Evolutionary conservation across 2,888 invertebrate genomes (phyloP).

Genomic region (Drosophila kanekoi): DNA sequence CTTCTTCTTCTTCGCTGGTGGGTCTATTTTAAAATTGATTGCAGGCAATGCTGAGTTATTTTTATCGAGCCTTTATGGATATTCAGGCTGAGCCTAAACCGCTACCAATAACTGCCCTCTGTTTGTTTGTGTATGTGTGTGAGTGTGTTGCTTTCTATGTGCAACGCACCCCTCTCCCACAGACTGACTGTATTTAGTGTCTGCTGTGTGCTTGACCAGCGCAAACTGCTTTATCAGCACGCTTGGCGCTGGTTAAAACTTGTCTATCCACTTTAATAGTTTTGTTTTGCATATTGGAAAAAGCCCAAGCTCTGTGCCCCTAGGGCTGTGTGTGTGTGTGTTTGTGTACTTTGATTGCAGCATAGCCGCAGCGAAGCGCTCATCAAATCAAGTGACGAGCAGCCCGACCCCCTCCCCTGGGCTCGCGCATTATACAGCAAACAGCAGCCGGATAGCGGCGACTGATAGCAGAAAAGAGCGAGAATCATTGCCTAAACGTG

Average conservation of each 20-base stretch:
- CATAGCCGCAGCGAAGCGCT: slow-evolving; percentile 37
- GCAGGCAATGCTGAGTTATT: slow-evolving; percentile 55
- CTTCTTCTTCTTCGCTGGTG: slow-evolving; percentile 32
- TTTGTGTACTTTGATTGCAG: slow-evolving; percentile 58
- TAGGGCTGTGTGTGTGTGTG: background rate
- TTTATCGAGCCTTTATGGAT: slow-evolving; percentile 48
- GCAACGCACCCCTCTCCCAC: slow-evolving; percentile 19
- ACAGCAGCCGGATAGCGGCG: slow-evolving; percentile 60
- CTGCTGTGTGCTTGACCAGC: slow-evolving; percentile 51
- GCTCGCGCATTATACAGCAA: slow-evolving; percentile 18
- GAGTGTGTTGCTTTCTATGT: slow-evolving; percentile 38
- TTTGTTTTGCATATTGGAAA: slow-evolving; percentile 70
- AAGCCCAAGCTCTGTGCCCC: slow-evolving; percentile 24
- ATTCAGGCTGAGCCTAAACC: slow-evolving; percentile 37
- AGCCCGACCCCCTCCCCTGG: slow-evolving; percentile 4
- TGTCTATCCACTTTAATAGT: slow-evolving; percentile 65
- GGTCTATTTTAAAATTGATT: slow-evolving; percentile 52
- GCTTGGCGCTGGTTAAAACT: slow-evolving; percentile 62
- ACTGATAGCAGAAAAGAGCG: slow-evolving; percentile 62
- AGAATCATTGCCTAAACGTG: slow-evolving; percentile 42
- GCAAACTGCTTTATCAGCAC: slow-evolving; percentile 64
- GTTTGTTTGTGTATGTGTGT: background rate
- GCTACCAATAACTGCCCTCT: background rate
- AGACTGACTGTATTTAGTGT: slow-evolving; percentile 12
- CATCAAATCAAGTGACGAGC: slow-evolving; percentile 65